Evolutionary conservation across 2,797 vertebrate genomes (phyloP).

Genomic region (Darevskia mixta): DNA sequence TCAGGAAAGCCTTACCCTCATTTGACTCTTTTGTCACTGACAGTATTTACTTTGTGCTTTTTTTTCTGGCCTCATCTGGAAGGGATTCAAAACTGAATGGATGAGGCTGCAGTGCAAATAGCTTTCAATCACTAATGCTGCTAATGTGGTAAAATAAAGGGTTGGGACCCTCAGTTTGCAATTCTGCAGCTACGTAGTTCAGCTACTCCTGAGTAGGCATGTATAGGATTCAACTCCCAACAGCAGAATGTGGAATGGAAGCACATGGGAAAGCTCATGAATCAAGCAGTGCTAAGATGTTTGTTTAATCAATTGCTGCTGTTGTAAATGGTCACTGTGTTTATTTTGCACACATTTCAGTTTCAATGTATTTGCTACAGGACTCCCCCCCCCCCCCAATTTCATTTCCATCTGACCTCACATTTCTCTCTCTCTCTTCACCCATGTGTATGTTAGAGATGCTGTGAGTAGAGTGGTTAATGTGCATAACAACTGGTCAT

Average conservation of each 20-base stretch:
- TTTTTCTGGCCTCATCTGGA: constrained; percentile 14
- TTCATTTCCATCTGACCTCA: background rate
- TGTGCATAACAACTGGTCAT: too few relatives aligned
- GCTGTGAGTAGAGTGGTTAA: too few relatives aligned
- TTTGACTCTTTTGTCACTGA: background rate
- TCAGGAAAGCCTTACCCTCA: background rate
- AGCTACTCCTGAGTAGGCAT: background rate
- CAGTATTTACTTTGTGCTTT: background rate
- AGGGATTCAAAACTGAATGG: constrained; percentile 49
- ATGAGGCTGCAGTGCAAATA: constrained; percentile 27
- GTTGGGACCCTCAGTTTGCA: background rate
- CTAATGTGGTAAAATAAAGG: constrained; percentile 43
- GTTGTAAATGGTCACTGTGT: background rate
- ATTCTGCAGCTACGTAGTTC: background rate
- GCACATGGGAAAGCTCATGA: constrained; percentile 25
- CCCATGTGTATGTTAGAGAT: background rate
- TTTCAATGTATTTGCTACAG: background rate
- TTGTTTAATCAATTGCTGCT: background rate
- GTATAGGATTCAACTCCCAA: constrained; percentile 37
- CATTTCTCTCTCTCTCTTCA: background rate
- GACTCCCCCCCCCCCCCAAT: background rate
- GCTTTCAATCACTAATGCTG: constrained; percentile 41
- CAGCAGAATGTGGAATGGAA: constrained; percentile 28
- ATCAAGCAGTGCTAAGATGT: background rate
- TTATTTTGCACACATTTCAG: background rate